Percentiles rank a stretch among this genome's conserved stretches.
Conservation (phyloP, 1,140 invertebrate genomes). For the Drosophila oshimai region DNA sequence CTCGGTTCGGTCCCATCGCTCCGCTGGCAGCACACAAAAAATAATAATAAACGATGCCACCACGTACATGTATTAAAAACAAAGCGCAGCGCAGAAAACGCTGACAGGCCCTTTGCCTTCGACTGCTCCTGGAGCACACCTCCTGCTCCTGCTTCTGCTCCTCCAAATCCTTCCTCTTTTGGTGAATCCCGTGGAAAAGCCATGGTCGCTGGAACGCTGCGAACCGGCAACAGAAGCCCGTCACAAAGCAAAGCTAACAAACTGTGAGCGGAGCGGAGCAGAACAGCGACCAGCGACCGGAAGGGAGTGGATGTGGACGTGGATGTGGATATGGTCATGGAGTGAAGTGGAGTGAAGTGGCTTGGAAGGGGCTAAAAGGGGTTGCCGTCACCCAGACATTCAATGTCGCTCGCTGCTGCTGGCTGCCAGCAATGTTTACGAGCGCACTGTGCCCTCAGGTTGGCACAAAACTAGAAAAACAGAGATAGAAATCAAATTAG, state of each 20-base stretch:
- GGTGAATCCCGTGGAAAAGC: slow-evolving; percentile 7
- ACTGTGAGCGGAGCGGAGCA: slow-evolving; percentile 29
- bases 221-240: slow-evolving; percentile 28
- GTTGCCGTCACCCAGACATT: slow-evolving; percentile 24
- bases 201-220: slow-evolving; percentile 31
- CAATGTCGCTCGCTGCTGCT: slow-evolving; percentile 33
- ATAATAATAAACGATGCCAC: slow-evolving; percentile 73
- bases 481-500: neutral
- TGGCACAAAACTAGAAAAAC: neutral
- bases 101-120: slow-evolving; percentile 62
- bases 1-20: slow-evolving; percentile 21
- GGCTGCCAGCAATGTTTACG: slow-evolving; percentile 11
- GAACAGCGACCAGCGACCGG: slow-evolving; percentile 53
- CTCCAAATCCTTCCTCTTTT: neutral
- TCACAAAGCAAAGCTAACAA: slow-evolving; percentile 75
- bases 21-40: slow-evolving; percentile 44
- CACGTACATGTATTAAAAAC: slow-evolving; percentile 79
- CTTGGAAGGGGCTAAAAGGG: neutral
- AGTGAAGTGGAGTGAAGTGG: too few relatives aligned
- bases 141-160: neutral
- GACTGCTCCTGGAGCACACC: slow-evolving; percentile 12
- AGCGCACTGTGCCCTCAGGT: slow-evolving; percentile 10
- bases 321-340: neutral
- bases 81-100: slow-evolving; percentile 69
- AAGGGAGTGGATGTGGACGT: slow-evolving; percentile 7